phyloP scores from a whole-genome alignment of 2,113 vertebrate genomes.

The Aplodontia rufa region DNA sequence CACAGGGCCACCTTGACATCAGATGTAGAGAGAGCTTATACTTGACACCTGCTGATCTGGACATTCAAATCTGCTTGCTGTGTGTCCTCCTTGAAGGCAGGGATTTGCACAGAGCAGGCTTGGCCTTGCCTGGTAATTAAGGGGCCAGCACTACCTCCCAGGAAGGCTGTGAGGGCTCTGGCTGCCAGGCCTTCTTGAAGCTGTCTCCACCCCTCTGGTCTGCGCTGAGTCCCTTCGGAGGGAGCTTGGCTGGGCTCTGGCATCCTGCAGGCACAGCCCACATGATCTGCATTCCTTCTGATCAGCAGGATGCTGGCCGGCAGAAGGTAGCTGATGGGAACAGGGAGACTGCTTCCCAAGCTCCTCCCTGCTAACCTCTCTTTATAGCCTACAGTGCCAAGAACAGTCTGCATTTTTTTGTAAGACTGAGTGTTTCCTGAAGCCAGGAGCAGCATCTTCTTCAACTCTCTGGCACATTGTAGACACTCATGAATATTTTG shows the following conservation, averaged over 20 bases:
- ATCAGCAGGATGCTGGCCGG: rapidly evolving
- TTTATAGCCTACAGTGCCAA: rapidly evolving
- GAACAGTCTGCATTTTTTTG: neutral
- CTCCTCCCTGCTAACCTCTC: neutral
- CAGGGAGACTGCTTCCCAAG: neutral
- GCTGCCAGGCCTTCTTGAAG: neutral
- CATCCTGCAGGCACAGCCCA: neutral
- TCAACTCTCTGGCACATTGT: neutral
- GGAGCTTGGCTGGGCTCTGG: neutral
- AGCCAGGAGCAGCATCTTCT: neutral
- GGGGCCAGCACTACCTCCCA: rapidly evolving
- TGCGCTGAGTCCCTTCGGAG: rapidly evolving
- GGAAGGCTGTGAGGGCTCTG: rapidly evolving
- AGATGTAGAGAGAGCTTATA: neutral
- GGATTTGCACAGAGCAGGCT: rapidly evolving
- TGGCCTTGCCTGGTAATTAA: neutral
- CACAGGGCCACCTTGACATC: neutral
- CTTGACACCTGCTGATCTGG: neutral
- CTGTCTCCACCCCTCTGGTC: rapidly evolving
- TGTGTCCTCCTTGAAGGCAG: neutral
- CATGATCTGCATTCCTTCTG: neutral
- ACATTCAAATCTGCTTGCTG: neutral
- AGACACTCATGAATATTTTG: neutral
- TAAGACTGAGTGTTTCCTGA: neutral
- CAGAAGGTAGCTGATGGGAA: neutral